A percentile compares a stretch with the other conserved stretches of the same genome.
phyloP scores from a whole-genome alignment of 2,113 vertebrate species.

The Oenanthe oenanthe region DNA sequence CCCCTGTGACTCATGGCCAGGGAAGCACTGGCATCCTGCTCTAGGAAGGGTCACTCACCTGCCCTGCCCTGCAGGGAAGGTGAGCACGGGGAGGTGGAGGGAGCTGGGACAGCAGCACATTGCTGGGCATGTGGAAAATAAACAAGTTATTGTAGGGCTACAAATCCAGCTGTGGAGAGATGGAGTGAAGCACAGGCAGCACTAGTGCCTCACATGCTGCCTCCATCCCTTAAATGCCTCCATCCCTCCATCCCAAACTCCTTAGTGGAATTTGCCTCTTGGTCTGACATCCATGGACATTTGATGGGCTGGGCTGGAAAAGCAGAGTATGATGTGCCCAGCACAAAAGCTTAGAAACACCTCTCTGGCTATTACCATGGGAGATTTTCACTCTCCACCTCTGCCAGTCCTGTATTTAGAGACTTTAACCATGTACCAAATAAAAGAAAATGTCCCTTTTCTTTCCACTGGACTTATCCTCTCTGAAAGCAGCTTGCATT shows the following conservation, averaged over 20 bases:
- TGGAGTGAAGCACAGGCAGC: not conserved
- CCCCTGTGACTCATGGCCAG: not conserved
- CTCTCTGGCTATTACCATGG: not conserved
- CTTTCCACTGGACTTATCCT: not conserved
- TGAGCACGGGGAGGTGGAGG: not conserved
- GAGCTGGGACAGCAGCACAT: not conserved
- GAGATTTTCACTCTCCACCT: not conserved
- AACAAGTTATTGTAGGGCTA: not conserved
- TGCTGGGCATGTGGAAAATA: not conserved
- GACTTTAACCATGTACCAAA: not conserved
- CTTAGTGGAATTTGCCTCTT: not conserved
- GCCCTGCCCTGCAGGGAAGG: slow-evolving; percentile 10
- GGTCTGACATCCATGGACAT: not conserved
- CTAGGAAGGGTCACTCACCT: not conserved
- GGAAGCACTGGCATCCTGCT: slow-evolving; percentile 21
- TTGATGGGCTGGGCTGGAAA: not conserved
- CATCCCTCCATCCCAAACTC: not conserved
- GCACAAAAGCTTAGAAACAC: not conserved
- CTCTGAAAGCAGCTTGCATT: not conserved
- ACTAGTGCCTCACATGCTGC: not conserved
- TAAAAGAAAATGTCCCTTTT: not conserved
- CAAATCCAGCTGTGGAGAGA: not conserved
- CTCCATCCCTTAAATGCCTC: not conserved
- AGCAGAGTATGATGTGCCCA: not conserved
- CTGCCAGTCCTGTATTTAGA: not conserved